Base-by-base conservation (phyloP, 2,113 vertebrate genomes). In the Corvus moneduloides region DNA sequence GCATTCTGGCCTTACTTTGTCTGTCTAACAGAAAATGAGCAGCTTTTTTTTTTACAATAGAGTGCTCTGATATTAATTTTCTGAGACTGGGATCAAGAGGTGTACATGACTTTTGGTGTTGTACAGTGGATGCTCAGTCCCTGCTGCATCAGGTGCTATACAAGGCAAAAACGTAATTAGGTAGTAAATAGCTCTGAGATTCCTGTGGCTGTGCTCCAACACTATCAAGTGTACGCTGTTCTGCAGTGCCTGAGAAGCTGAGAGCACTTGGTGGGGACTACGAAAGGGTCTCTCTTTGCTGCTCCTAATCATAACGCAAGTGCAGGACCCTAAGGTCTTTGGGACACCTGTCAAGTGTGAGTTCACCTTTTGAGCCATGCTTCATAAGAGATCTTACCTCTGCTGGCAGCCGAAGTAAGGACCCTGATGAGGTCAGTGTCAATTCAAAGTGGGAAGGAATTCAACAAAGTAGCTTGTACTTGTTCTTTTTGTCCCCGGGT, bases 381-480 rank as follows among this genome's bases (percentile, higher is more conserved):
- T 43, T 72, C 52, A 9, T 6, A 13, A 79, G 43, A 41, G 44
- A 62, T 32, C 35, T 46, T 7, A 18, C 18, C 63, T 58, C 27
- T 2, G 4, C 54, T 76, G 46, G 30, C 71, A 59, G 30, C 19
- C 0, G 0, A 27, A 37, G 64, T 6, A 39, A 32, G 48, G 54
- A 37, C 46, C 41, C 32, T 0, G 12, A 51, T 56, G 52, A 63
- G 44, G 63, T 39, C 61, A 33, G 51, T 12, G 51, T 27, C 69
- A 56, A 10, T 33, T 28, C 14, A 9, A 26, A 77, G 44, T 2
- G 28, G 56, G 39, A 77, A 89, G 74, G 56, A 78, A 84, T 75
- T 39, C 62, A 84, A 33, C 1, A 2, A 32, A 32, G 28, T 26
- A 84, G 35, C 37, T 71, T 27, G 20, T 74, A 61, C 62, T 78